phyloP scores from a whole-genome alignment of 1,140 invertebrate genomes.

The Mycetomoellerius zeteki region DNA sequence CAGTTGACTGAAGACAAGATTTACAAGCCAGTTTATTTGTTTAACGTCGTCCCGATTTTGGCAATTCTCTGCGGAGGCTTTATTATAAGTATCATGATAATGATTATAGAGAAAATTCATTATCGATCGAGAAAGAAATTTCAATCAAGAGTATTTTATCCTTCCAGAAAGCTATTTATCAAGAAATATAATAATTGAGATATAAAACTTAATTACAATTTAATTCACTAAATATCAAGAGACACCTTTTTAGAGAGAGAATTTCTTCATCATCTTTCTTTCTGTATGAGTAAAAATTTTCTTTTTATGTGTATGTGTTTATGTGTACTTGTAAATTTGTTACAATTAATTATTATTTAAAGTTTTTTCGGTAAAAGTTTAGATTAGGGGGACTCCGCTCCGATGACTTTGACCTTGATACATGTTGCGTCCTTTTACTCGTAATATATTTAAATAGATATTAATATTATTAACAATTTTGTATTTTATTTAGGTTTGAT shows the following conservation, averaged over 20 bases:
- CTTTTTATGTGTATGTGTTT: too few species aligned
- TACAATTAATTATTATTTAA: too few species aligned
- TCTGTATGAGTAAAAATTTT: too few species aligned
- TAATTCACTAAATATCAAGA: not conserved
- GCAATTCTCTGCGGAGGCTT: slow-evolving; percentile 30
- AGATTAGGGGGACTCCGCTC: too few species aligned
- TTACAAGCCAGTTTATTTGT: slow-evolving; percentile 38
- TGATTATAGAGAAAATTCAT: slow-evolving; percentile 51
- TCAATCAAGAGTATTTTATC: not conserved
- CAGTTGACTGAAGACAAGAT: not conserved
- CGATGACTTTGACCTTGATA: too few species aligned
- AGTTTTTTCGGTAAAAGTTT: too few species aligned
- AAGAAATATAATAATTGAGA: not conserved
- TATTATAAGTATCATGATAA: not conserved
- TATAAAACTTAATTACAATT: not conserved
- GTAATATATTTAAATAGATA: not conserved
- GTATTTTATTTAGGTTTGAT: not conserved
- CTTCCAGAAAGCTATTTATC: not conserved
- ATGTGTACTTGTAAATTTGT: too few species aligned
- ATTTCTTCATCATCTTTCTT: too few species aligned
- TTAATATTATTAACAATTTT: not conserved
- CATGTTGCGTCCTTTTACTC: not conserved
- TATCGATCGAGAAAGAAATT: slow-evolving; percentile 10
- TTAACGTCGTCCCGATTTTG: slow-evolving; percentile 47
- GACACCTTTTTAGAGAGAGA: not conserved